Percentiles rank a stretch among this genome's conserved stretches.
Evolutionary conservation across 2,113 vertebrate species (phyloP).

Genomic region (Thryonomys swinderianus): DNA sequence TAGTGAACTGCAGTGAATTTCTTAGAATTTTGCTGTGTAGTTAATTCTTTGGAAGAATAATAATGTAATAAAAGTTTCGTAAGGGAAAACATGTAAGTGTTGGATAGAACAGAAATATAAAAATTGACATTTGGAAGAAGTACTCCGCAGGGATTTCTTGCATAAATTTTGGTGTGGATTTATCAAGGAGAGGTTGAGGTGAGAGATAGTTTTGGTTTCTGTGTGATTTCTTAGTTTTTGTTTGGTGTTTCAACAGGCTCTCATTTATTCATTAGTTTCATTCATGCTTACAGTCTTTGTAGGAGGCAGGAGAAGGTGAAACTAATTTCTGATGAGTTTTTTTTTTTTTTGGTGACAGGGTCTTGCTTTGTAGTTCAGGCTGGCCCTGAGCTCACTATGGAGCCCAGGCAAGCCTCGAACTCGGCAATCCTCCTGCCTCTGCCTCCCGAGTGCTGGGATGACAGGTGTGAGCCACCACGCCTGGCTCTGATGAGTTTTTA

Average conservation of each 20-base stretch:
- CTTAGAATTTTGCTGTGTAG: slow-evolving; percentile 41
- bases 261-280: slow-evolving; percentile 41
- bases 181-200: slow-evolving; percentile 47
- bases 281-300: slow-evolving; percentile 16
- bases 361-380: too few species aligned
- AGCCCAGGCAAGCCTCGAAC: too few species aligned
- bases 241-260: neutral
- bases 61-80: neutral
- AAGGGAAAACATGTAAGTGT: neutral
- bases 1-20: neutral
- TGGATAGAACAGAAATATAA: neutral
- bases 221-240: slow-evolving; percentile 9
- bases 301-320: neutral
- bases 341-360: too few species aligned
- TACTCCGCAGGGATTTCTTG: slow-evolving; percentile 17
- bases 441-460: too few species aligned
- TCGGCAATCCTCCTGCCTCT: too few species aligned
- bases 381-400: too few species aligned
- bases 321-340: slow-evolving; percentile 43
- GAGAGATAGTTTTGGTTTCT: slow-evolving; percentile 47
- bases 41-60: neutral
- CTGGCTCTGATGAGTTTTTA: slow-evolving; percentile 54
- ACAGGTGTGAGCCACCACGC: too few species aligned
- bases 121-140: neutral
- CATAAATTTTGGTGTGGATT: slow-evolving; percentile 57